Evolutionary conservation across 1,140 invertebrate genomes (phyloP).

Genomic region (Protaetia brevitarsis): DNA sequence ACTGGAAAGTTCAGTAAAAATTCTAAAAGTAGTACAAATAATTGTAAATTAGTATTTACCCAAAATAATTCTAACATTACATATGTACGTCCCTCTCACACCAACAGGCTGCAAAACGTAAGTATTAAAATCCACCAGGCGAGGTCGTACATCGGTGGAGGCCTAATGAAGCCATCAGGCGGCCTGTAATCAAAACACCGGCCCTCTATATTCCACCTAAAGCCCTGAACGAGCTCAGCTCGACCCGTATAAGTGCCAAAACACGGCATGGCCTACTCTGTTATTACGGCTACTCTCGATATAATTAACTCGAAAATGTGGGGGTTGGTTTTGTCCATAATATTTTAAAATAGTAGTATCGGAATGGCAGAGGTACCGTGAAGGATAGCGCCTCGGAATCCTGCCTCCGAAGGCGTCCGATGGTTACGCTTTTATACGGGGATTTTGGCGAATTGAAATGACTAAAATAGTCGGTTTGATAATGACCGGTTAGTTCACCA

Average conservation of each 20-base stretch:
- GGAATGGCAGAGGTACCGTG: neutral
- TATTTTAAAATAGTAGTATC: neutral
- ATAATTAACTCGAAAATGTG: conserved; percentile 29
- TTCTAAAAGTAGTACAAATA: too few species aligned
- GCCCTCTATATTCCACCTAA: conserved; percentile 31
- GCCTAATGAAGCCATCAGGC: conserved; percentile 36
- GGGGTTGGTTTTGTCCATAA: conserved; percentile 12
- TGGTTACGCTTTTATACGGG: neutral
- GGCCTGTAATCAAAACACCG: conserved; percentile 37
- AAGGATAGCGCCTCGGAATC: neutral
- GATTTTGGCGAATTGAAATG: too few species aligned
- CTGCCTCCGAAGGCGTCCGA: too few species aligned
- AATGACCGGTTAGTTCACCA: too few species aligned
- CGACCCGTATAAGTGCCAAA: conserved; percentile 24
- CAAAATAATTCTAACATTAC: too few species aligned
- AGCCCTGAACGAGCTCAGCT: conserved; percentile 16
- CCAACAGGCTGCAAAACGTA: neutral
- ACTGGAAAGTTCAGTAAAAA: too few species aligned
- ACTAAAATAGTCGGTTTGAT: too few species aligned
- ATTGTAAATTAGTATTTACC: too few species aligned
- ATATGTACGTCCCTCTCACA: too few species aligned
- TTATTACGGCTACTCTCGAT: conserved; percentile 27
- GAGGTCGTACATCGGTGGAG: neutral
- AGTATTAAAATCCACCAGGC: conserved; percentile 7
- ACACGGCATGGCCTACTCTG: conserved; percentile 23